phyloP scores from a whole-genome alignment of 2,113 vertebrate genomes.

The Balaenoptera acutorostrata region DNA sequence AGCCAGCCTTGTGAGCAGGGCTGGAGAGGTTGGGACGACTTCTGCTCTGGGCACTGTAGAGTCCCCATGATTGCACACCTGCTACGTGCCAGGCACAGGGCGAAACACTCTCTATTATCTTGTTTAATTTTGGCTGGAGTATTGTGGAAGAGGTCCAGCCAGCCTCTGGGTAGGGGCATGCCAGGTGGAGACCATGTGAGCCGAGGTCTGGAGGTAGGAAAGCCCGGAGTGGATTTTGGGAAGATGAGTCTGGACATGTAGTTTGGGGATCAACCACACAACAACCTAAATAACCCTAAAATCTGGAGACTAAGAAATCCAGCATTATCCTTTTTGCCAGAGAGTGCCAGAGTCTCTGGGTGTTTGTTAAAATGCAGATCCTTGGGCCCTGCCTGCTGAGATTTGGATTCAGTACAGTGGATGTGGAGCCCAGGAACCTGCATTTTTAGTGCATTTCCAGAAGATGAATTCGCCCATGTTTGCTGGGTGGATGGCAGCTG shows the following conservation, averaged over 20 bases:
- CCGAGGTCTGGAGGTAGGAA: neutral
- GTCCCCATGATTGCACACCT: neutral
- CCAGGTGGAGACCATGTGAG: neutral
- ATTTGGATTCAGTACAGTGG: neutral
- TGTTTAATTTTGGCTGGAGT: slow-evolving; percentile 41
- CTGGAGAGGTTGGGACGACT: neutral
- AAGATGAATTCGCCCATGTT: neutral
- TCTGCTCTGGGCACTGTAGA: neutral
- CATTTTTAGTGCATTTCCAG: neutral
- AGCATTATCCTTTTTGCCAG: neutral
- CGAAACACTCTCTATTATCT: neutral
- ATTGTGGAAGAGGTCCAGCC: neutral
- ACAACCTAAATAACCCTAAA: neutral
- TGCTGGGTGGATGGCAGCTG: neutral
- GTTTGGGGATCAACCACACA: neutral
- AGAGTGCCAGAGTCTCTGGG: neutral
- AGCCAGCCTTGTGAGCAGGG: neutral
- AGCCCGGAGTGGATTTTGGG: neutral
- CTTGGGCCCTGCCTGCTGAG: neutral
- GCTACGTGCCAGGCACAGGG: neutral
- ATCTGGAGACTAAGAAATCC: neutral
- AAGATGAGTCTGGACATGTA: neutral
- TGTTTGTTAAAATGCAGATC: neutral
- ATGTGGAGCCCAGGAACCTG: neutral
- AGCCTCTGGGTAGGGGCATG: neutral